A percentile compares a stretch with the other conserved stretches of the same genome.
phyloP scores from a whole-genome alignment of 2,888 invertebrate species.

The Dynastes maya region DNA sequence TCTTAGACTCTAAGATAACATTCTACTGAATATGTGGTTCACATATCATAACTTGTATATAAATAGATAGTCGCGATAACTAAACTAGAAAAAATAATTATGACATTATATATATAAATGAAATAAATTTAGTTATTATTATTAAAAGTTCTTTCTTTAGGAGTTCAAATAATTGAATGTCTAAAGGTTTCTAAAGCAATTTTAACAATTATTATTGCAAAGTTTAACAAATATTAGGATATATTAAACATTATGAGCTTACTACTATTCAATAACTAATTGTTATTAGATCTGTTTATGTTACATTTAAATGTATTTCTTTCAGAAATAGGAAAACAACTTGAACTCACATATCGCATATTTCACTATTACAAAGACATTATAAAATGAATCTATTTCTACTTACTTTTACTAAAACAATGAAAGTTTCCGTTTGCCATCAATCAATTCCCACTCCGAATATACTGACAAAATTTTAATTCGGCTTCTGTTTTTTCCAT shows the following conservation, averaged over 20 bases:
- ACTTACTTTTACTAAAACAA: conserved; percentile 18
- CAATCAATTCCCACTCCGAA: conserved; percentile 24
- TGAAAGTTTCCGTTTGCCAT: conserved; percentile 9
- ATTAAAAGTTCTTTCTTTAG: too few relatives aligned
- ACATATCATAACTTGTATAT: background rate
- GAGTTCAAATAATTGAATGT: too few relatives aligned
- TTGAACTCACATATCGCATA: background rate
- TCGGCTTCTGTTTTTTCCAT: conserved; percentile 24
- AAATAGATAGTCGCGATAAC: conserved; percentile 2
- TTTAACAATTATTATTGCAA: background rate
- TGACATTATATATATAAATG: background rate
- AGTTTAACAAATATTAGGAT: background rate
- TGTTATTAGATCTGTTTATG: too few relatives aligned
- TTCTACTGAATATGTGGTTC: too few relatives aligned
- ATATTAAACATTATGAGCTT: too few relatives aligned
- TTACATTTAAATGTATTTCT: too few relatives aligned
- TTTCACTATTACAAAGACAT: too few relatives aligned
- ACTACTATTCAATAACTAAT: too few relatives aligned
- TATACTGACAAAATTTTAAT: background rate
- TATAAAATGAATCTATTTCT: background rate
- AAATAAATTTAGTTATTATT: too few relatives aligned
- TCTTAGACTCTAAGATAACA: too few relatives aligned
- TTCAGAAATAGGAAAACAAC: background rate
- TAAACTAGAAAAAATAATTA: conserved; percentile 11
- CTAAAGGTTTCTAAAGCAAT: too few relatives aligned